These are phyloP conservation scores for Fringilla coelebs DNA, from an alignment of 2,797 vertebrate species.

Conservation along the genomic window DNA sequence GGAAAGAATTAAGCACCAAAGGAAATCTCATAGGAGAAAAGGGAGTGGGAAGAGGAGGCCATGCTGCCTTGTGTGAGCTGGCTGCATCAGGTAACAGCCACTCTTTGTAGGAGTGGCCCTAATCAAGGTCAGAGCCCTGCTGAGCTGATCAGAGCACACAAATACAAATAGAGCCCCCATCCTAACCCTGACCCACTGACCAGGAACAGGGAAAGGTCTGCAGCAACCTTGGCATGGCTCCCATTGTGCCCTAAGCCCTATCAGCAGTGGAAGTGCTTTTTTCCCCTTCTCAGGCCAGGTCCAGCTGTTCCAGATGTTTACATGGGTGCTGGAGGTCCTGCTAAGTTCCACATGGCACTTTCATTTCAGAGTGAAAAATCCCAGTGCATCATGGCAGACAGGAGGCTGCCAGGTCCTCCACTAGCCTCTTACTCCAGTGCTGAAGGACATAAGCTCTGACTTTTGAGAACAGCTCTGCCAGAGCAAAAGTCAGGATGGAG, in stretches of 20 bases:
- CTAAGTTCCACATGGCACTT: neutral
- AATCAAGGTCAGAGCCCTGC: neutral
- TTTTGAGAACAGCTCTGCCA: neutral
- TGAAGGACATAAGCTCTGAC: neutral
- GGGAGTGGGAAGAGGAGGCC: neutral
- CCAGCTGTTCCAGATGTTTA: neutral
- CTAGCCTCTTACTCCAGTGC: rapidly evolving
- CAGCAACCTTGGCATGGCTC: neutral
- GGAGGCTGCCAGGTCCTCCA: neutral
- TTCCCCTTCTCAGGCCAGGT: neutral
- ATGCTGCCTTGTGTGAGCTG: neutral
- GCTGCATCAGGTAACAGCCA: neutral
- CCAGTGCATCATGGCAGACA: neutral
- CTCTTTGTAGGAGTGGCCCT: too few relatives aligned
- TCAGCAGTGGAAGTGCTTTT: neutral
- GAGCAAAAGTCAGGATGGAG: neutral
- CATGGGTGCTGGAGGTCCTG: neutral
- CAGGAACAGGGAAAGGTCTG: neutral
- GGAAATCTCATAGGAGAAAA: neutral
- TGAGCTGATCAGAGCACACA: neutral
- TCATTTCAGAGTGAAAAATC: neutral
- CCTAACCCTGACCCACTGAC: neutral
- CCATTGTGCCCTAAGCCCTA: neutral
- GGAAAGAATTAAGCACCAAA: neutral
- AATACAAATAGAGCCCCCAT: neutral